Conservation (phyloP, 1,140 invertebrate species). For the Drosophila murphyi region DNA sequence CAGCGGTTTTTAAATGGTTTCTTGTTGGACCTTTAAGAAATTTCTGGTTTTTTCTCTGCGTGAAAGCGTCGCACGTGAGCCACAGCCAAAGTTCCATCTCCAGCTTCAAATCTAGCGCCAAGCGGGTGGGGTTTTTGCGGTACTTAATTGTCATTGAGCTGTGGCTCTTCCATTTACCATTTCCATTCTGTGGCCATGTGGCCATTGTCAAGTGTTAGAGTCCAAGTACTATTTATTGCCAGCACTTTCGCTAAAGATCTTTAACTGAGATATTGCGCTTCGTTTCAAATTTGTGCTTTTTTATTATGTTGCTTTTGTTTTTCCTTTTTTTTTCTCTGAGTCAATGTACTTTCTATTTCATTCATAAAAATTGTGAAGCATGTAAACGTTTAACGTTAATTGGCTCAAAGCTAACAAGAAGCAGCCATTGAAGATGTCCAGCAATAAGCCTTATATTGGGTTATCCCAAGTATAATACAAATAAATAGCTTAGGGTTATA, state of each 20-base stretch:
- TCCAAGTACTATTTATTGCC: slow-evolving; percentile 11
- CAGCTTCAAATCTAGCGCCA: background rate
- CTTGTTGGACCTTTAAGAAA: slow-evolving; percentile 41
- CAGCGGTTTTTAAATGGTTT: slow-evolving; percentile 29
- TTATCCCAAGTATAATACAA: background rate
- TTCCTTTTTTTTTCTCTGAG: background rate
- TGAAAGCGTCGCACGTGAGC: slow-evolving; percentile 59
- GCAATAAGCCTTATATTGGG: background rate
- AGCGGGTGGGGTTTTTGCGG: background rate
- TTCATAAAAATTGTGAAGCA: slow-evolving; percentile 60
- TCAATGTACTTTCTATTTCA: slow-evolving; percentile 74
- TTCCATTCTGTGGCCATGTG: slow-evolving; percentile 9
- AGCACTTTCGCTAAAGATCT: slow-evolving; percentile 72
- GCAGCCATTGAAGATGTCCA: background rate
- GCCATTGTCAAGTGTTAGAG: slow-evolving; percentile 36
- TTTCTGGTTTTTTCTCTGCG: slow-evolving; percentile 59
- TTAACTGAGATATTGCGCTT: slow-evolving; percentile 47
- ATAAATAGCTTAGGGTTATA: no score
- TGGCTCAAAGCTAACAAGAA: slow-evolving; percentile 11
- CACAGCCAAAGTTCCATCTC: slow-evolving; percentile 18
- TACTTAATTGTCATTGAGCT: slow-evolving; percentile 34
- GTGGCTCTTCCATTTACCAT: slow-evolving; percentile 16
- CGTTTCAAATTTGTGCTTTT: slow-evolving; percentile 53
- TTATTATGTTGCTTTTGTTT: slow-evolving; percentile 21
- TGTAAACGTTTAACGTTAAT: slow-evolving; percentile 47